These are phyloP conservation scores for Xiphorhynchus erythropygius DNA, from an alignment of 2,797 vertebrate species.

Conservation along the genomic window DNA sequence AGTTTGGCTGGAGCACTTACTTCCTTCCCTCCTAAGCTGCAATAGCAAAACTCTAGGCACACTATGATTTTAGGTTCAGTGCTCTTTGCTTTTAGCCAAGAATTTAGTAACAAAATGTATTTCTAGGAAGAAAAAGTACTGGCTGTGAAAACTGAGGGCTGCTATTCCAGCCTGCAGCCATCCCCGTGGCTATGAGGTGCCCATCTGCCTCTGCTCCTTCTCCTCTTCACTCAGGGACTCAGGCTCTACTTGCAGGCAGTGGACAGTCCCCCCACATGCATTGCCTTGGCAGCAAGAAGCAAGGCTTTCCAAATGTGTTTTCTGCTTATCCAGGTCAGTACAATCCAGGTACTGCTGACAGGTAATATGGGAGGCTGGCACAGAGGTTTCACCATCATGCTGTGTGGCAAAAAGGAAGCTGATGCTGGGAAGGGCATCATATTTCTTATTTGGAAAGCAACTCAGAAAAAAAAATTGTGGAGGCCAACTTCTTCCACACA, in stretches of 20 bases:
- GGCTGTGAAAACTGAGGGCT: neutral
- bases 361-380: neutral
- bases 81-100: neutral
- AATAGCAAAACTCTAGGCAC: neutral
- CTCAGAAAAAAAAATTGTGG: neutral
- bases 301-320: neutral
- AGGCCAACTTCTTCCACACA: neutral
- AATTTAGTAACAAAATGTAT: neutral
- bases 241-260: neutral
- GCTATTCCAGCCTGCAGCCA: fast-evolving
- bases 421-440: neutral
- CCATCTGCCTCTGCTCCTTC: neutral
- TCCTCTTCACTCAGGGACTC: neutral
- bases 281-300: neutral
- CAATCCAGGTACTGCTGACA: neutral
- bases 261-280: fast-evolving
- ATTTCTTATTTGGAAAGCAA: neutral
- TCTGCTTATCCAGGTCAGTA: neutral
- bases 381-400: neutral
- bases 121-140: neutral
- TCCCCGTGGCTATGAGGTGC: fast-evolving
- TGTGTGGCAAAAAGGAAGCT: neutral
- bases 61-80: neutral
- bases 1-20: fast-evolving
- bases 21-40: neutral